Evolutionary conservation across 2,797 vertebrate genomes (phyloP), one percentile per base, ranked within the genome.

Genomic region (Acanthis flammea): DNA sequence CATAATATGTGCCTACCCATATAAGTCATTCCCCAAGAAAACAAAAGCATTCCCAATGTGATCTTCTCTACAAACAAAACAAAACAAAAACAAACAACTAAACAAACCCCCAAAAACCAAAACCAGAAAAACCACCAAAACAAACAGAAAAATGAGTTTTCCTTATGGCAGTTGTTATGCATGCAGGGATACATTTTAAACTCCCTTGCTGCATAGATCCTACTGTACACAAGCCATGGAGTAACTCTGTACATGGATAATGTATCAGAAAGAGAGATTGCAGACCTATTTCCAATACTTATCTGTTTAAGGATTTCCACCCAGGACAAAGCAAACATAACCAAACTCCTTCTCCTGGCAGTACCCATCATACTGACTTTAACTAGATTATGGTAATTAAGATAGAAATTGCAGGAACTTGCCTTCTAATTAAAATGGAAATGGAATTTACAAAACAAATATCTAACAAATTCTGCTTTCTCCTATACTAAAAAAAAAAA

Each of bases 371-470:
- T 83, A 77, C 67, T 91, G 86, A 95, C 93, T 97, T 67, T 94
- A 97, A 97, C 88, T 84, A 96, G 97, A 97, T 97, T 96, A 97
- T 92, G 83, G 75, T 91, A 96, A 95, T 96, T 96, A 96, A 81
- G 95, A 97, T 68, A 76, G 88, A 98, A 97, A 98, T 97, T 97
- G 96, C 95, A 97, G 97, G 97, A 98, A 97, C 91, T 95, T 97
- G 79, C 85, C 33, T 96, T 96, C 96, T 97, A 97, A 98, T 98
- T 98, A 97, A 97, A 97, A 96, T 96, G 95, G 96, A 97, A 98
- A 98, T 97, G 76, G 95, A 97, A 97, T 97, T 96, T 96, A 90
- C 62, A 90, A 95, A 96, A 97, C 92, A 97, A 98, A 97, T 97
- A 97, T 81, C 77, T 86, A 88, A 88, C 79, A 95, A 96, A 94